Percentiles rank a stretch among this genome's conserved stretches.
These are phyloP conservation scores for Nemurella pictetii DNA, from an alignment of 2,888 invertebrate species.

Conservation along the genomic window DNA sequence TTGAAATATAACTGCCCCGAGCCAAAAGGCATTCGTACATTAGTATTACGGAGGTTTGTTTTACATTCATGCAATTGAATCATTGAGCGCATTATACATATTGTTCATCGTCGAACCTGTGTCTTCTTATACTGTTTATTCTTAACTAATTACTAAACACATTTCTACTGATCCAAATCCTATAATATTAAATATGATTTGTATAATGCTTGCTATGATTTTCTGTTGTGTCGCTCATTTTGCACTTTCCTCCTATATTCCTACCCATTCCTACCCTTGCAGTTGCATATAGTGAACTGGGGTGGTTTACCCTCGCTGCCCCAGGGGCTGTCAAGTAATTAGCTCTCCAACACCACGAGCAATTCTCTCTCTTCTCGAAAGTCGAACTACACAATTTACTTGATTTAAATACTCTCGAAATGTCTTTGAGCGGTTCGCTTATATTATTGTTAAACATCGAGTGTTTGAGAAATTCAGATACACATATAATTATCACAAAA, in stretches of 20 bases:
- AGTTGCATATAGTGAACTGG: neutral
- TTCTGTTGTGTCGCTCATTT: neutral
- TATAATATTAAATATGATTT: neutral
- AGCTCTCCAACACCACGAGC: neutral
- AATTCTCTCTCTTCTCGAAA: neutral
- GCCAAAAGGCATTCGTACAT: neutral
- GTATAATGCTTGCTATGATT: neutral
- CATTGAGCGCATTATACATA: neutral
- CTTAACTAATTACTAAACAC: neutral
- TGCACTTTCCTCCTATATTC: neutral
- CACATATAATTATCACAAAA: too few relatives aligned
- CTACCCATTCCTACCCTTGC: neutral
- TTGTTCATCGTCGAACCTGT: neutral
- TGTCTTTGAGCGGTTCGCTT: neutral
- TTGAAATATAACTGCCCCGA: neutral
- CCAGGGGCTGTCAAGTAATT: neutral
- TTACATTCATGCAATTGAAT: neutral
- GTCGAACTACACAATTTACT: neutral
- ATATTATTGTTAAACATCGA: too few relatives aligned
- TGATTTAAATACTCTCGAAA: neutral
- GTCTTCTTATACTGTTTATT: neutral
- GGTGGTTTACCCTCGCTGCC: neutral
- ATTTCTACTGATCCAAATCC: neutral
- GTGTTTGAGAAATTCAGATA: too few relatives aligned
- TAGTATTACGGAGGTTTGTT: neutral